These are phyloP conservation scores for Strix uralensis DNA, from an alignment of 2,113 vertebrate species.

Conservation along the genomic window DNA sequence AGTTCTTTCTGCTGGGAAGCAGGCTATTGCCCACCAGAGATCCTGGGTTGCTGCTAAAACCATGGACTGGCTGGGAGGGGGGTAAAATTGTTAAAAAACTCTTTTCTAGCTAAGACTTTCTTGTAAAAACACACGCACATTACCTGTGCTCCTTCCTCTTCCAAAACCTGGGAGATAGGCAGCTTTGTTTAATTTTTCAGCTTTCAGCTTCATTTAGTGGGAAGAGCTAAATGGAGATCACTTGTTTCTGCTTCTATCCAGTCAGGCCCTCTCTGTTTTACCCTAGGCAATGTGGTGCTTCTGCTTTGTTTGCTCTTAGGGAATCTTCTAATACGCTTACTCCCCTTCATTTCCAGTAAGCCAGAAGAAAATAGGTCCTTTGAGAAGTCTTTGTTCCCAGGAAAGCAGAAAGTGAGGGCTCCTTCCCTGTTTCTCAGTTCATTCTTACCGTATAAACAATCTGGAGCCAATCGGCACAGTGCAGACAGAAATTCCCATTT, in stretches of 20 bases:
- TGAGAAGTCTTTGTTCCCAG: background rate
- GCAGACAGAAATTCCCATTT: background rate
- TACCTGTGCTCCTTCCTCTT: background rate
- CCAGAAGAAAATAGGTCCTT: background rate
- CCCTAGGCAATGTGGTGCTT: background rate
- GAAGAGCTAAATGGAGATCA: background rate
- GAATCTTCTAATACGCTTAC: background rate
- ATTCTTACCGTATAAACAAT: background rate
- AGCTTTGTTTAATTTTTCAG: background rate
- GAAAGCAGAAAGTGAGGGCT: background rate
- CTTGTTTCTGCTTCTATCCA: background rate
- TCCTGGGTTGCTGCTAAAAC: background rate
- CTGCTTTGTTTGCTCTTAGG: background rate
- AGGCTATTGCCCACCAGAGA: background rate
- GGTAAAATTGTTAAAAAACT: background rate
- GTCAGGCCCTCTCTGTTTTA: background rate
- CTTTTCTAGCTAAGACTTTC: background rate
- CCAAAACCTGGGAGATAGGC: background rate
- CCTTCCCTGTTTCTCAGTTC: background rate
- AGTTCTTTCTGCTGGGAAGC: background rate
- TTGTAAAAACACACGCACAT: background rate
- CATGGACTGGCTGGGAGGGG: background rate
- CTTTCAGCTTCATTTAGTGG: background rate
- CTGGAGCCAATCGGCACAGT: background rate
- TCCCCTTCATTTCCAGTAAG: background rate